Base-by-base conservation (phyloP, 2,797 vertebrate species). In the Mormyrus proboscirostris region DNA sequence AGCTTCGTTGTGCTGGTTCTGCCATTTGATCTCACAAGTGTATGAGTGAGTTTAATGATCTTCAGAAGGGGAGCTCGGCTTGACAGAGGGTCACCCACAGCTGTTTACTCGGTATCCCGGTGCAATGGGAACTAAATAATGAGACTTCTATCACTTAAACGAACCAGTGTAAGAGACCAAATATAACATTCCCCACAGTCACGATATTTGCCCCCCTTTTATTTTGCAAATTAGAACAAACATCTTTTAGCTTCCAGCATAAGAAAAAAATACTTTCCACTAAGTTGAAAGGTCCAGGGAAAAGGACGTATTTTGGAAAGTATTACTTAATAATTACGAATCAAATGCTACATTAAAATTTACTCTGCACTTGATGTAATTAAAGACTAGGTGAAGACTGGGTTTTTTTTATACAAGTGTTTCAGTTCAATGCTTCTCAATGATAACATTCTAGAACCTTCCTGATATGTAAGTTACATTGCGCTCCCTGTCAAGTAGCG, bases 91-190 rank as follows among this genome's bases (percentile, higher is more conserved):
- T 97, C 96, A 95, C 91, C 90, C 94, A 91, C 95, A 94, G 94
- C 93, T 99, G 96, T 99, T 99, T 99, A 96, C 96, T 93, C 95
- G 94, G 96, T 97, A 96, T 97, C 96, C 95, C 94, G 94, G 96
- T 92, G 95, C 96, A 94, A 94, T 93, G 94, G 92, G 94, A 94
- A 93, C 95, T 97, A 98, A 98, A 98, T 98, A 97, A 96, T 96
- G 96, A 97, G 96, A 96, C 95, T 97, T 97, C 96, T 96, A 97
- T 97, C 97, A 97, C 97, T 97, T 96, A 97, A 98, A 97, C 96
- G 94, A 96, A 97, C 96, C 97, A 96, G 90, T 92, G 93, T 92
- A 91, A 94, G 95, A 96, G 95, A 96, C 93, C 95, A 93, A 94
- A 94, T 92, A 96, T 96, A 96, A 94, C 98, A 98, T 99, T 98